Base-by-base conservation (phyloP, 2,797 vertebrate genomes). In the Microctenopoma lineatum region DNA sequence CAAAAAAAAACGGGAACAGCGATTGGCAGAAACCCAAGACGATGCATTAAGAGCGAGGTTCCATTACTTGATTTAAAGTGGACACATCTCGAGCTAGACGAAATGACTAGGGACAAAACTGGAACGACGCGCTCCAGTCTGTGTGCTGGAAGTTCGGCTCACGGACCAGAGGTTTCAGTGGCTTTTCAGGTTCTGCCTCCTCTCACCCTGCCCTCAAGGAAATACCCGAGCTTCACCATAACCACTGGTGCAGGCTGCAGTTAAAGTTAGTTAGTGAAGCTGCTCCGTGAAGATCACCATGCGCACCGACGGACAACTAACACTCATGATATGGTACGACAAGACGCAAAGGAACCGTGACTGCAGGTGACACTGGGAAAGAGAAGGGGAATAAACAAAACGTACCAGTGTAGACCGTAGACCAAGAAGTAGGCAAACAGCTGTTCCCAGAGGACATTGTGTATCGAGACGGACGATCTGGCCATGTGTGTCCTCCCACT, bases 361-460 rank as follows among this genome's bases (percentile, higher is more conserved):
- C 21, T 21, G 21, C 21, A 21, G 21, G 21, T 21, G 21, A 21
- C 21, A 21, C 1, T 21, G 21, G 21, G 21, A 21, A 21, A 21
- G 21, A 21, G 21, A 21, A 21, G 21, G 21, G 21, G 21, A 21
- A 21, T 21, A 21, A 21, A 21, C 21, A 21, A 21, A 21, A 21
- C 21, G 21, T 21, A 21, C 1, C 21, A 21, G 21, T 21, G 21
- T 21, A 21, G 21, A 21, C 21, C 21, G 21, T 21, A 21, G 21
- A 21, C 21, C 21, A 21, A 21, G 21, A 21, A 21, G 21, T 21
- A 21, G 21, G 46, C 4, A 8, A 72, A 66, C 15, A 52, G 50
- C 60, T 70, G 45, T 83, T 77, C 66, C 64, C 74, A 56, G 66
- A 75, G 59, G 66, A 71, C 3, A 2, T 67, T 64, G 64, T 77